Percentiles rank a stretch among this genome's conserved stretches.
phyloP scores from a whole-genome alignment of 2,888 invertebrate species.

The Sympetrum striolatum region DNA sequence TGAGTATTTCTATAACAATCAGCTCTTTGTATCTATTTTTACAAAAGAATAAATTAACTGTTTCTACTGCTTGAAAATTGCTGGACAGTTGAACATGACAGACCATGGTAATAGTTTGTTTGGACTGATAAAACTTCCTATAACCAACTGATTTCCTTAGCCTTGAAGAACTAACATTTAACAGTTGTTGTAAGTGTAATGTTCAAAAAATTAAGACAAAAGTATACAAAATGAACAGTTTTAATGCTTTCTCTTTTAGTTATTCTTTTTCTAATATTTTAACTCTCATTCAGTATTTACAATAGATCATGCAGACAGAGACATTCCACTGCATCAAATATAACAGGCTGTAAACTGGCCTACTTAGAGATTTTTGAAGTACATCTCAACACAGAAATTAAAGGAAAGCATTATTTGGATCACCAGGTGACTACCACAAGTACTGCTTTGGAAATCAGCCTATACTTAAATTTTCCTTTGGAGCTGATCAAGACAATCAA shows the following conservation, averaged over 20 bases:
- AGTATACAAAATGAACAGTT: not conserved
- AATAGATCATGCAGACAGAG: constrained; percentile 34
- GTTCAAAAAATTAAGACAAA: not conserved
- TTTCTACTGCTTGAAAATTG: not conserved
- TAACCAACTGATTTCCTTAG: not conserved
- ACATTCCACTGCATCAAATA: constrained; percentile 5
- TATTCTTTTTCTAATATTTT: not conserved
- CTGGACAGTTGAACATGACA: not conserved
- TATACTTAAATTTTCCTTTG: not conserved
- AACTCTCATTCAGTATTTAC: constrained; percentile 25
- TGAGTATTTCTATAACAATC: not conserved
- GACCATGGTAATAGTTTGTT: not conserved
- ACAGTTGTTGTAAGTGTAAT: not conserved
- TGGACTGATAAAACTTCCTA: not conserved
- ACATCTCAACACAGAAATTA: not conserved
- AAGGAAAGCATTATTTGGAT: constrained; percentile 23
- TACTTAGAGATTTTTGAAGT: not conserved
- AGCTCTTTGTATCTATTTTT: not conserved
- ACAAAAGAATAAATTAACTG: not conserved
- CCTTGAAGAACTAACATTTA: not conserved
- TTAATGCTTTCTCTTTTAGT: not conserved
- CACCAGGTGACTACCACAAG: not conserved
- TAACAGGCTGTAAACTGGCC: constrained; percentile 1
- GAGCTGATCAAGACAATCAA: not conserved
- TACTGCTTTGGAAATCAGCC: not conserved